Base-by-base conservation (phyloP, 2,797 vertebrate species). In the Hydrolagus colliei region DNA sequence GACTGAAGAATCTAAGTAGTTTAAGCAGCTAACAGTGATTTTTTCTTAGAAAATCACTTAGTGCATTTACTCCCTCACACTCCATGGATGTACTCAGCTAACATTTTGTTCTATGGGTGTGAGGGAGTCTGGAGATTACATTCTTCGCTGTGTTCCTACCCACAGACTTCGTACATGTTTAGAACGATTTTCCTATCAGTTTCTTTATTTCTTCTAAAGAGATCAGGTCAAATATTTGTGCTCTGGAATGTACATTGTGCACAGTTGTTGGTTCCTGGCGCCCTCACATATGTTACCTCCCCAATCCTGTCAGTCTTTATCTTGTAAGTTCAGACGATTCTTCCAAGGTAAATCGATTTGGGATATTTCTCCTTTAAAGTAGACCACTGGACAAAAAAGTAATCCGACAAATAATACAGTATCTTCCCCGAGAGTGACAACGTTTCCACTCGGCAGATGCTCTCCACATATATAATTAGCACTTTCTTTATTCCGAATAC, bases 351-450 rank as follows among this genome's bases (percentile, higher is more conserved):
- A 72, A 97, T 89, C 18, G 97, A 94, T 87, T 93, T 96, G 86
- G 96, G 96, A 87, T 98, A 98, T 91, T 93, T 97, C 90, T 94
- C 91, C 90, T 96, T 96, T 16, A 98, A 92, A 35, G 90, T n/a
- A 0, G 95, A 90, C 98, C 98, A 98, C 91, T 99, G 97, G 86
- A 99, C 97, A 73, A 99, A 93, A 92, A 98, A 98, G 88, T 96
- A 95, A 91, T 98, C 95, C 0, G 96, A 93, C 75, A 98, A 85
- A 77, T 90, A 90, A 88, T 96, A 96, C 16, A 99, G 93, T 90
- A 99, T 95, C 91, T 91, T 96, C 84, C 97, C 97, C 0, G 96
- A 96, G 20, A 99, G 91, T 0, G 97, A 99, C 80, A 99, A 91
- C 0, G 92, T 95, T 90, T 98, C 94, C 75, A 98, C 97, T 0